Percentiles rank a stretch among this genome's conserved stretches.
phyloP scores from a whole-genome alignment of 2,888 invertebrate species.

The Mesopsocus fuscifrons region DNA sequence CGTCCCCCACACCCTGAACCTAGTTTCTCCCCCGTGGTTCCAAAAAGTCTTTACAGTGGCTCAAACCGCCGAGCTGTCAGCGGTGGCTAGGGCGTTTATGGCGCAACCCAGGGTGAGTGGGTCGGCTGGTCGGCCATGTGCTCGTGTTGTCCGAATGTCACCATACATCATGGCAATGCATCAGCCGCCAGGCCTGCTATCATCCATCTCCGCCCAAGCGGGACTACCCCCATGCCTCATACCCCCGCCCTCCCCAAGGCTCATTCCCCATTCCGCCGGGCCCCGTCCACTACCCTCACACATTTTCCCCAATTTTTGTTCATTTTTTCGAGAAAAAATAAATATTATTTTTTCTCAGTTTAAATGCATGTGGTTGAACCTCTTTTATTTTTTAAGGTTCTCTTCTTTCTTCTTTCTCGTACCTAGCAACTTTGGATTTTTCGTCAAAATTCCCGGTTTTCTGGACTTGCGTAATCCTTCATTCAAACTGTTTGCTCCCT shows the following conservation, averaged over 20 bases:
- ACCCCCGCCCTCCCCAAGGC: neutral
- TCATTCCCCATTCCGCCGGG: neutral
- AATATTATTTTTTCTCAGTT: no score
- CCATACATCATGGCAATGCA: conserved; percentile 14
- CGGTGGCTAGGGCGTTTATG: conserved; percentile 27
- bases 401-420: no score
- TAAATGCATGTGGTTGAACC: no score
- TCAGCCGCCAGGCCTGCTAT: neutral
- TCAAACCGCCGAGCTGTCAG: conserved; percentile 7
- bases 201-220: neutral
- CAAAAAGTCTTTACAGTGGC: conserved; percentile 8
- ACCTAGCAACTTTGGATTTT: conserved; percentile 4
- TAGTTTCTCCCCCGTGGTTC: conserved; percentile 2
- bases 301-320: no score
- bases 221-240: neutral
- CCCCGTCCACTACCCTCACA: no score
- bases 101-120: conserved; percentile 74
- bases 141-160: conserved; percentile 16
- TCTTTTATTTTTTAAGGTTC: no score
- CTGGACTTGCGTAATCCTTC: neutral
- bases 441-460: neutral
- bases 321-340: no score
- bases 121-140: conserved; percentile 14
- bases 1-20: neutral
- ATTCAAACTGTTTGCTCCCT: neutral